These are phyloP conservation scores for Schizopygopsis malacanthus DNA, from an alignment of 2,797 vertebrate species.

Conservation along the genomic window DNA sequence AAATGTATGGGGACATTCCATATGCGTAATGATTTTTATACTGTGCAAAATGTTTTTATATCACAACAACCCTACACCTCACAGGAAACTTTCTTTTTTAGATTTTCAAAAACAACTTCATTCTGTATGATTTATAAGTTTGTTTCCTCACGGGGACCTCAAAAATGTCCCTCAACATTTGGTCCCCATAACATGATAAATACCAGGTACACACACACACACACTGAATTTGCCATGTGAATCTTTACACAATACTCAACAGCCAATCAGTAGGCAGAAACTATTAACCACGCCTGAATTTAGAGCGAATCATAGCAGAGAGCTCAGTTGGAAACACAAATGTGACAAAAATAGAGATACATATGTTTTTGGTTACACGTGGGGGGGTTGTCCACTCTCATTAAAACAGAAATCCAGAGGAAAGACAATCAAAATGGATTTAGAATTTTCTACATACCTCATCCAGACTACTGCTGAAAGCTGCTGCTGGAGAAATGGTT, in stretches of 20 bases:
- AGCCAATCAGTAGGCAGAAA: slow-evolving; percentile 28
- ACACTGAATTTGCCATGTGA: slow-evolving; percentile 6
- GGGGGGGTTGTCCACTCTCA: background rate
- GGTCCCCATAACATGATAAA: too few species aligned
- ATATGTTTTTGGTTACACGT: background rate
- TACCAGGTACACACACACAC: background rate
- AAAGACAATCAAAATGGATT: background rate
- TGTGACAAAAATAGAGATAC: background rate
- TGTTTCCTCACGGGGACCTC: too few species aligned
- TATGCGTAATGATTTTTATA: too few species aligned
- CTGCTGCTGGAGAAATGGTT: background rate
- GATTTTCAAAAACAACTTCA: too few species aligned
- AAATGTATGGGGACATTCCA: too few species aligned
- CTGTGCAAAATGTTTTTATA: too few species aligned
- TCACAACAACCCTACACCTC: too few species aligned
- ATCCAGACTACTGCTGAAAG: slow-evolving; percentile 2
- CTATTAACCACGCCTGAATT: background rate
- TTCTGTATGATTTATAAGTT: too few species aligned
- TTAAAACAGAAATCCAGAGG: background rate
- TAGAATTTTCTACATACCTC: slow-evolving; percentile 40
- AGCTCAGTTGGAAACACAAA: slow-evolving; percentile 4
- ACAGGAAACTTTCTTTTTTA: too few species aligned
- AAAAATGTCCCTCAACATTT: too few species aligned
- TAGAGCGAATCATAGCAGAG: slow-evolving; percentile 7
- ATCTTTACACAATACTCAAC: background rate